Conservation (phyloP, 2,888 invertebrate genomes). For the Torymus auratus region DNA sequence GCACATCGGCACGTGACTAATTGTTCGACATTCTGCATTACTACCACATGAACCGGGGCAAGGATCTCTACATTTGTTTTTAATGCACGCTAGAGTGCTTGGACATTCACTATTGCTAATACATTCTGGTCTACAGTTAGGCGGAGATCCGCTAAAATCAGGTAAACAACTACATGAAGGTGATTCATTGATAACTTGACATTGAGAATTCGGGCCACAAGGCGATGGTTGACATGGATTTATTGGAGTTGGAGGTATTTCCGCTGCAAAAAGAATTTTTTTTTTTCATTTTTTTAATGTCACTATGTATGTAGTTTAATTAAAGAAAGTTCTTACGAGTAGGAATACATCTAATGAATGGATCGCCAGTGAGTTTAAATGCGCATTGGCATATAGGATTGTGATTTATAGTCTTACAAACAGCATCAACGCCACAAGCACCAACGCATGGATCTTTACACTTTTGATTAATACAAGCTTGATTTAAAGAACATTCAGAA, state of each 20-base stretch:
- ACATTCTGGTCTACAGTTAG: conserved; percentile 89
- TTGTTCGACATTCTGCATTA: conserved; percentile 83
- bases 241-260: conserved; percentile 77
- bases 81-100: conserved; percentile 84
- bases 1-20: conserved; percentile 84
- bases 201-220: conserved; percentile 88
- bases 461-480: conserved; percentile 87
- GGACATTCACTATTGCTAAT: conserved; percentile 86
- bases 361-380: conserved; percentile 82
- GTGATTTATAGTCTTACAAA: conserved; percentile 87
- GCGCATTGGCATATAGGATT: conserved; percentile 84
- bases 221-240: conserved; percentile 81
- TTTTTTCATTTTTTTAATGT: background rate
- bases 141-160: conserved; percentile 84
- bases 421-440: conserved; percentile 86
- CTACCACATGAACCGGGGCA: conserved; percentile 85
- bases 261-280: conserved; percentile 70
- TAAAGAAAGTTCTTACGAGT: conserved; percentile 33
- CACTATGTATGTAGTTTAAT: conserved; percentile 3
- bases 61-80: conserved; percentile 87
- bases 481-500: conserved; percentile 85
- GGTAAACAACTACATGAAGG: conserved; percentile 87
- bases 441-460: conserved; percentile 89
- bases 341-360: conserved; percentile 77
- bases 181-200: conserved; percentile 82